A percentile compares a stretch with the other conserved stretches of the same genome.
These are phyloP conservation scores for Cyrtorhinus lividipennis DNA, from an alignment of 1,140 invertebrate genomes.

Conservation along the genomic window DNA sequence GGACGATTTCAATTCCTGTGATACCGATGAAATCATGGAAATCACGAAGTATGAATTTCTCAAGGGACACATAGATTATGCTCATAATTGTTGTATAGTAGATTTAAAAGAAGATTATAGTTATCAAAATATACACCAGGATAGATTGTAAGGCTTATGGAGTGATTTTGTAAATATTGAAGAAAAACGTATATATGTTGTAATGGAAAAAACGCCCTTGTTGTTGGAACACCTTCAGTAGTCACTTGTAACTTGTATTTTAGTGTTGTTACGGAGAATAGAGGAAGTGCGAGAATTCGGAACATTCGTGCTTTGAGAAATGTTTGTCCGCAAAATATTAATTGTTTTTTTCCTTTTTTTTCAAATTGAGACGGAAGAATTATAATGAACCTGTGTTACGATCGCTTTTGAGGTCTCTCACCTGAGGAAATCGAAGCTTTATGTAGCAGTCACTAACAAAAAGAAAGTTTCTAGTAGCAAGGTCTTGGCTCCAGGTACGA, in stretches of 20 bases:
- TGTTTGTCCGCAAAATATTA: not conserved
- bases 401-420: not conserved
- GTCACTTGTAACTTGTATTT: not conserved
- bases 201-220: not conserved
- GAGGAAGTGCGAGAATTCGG: not conserved
- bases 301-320: not conserved
- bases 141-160: constrained; percentile 5
- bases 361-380: not conserved
- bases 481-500: not conserved
- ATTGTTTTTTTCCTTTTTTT: not conserved
- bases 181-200: not conserved
- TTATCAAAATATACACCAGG: constrained; percentile 1
- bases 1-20: too few species aligned
- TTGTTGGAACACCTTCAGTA: constrained; percentile 9
- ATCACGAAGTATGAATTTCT: not conserved
- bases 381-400: not conserved
- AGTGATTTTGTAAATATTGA: constrained; percentile 2
- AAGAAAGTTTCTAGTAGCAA: not conserved
- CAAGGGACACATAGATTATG: not conserved
- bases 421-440: not conserved
- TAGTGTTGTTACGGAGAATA: not conserved
- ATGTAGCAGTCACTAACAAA: not conserved
- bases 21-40: too few species aligned
- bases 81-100: constrained; percentile 8
- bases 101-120: not conserved